Percentiles rank a stretch among this genome's conserved stretches.
phyloP scores from a whole-genome alignment of 2,888 invertebrate species.

The Argyresthia albistria region DNA sequence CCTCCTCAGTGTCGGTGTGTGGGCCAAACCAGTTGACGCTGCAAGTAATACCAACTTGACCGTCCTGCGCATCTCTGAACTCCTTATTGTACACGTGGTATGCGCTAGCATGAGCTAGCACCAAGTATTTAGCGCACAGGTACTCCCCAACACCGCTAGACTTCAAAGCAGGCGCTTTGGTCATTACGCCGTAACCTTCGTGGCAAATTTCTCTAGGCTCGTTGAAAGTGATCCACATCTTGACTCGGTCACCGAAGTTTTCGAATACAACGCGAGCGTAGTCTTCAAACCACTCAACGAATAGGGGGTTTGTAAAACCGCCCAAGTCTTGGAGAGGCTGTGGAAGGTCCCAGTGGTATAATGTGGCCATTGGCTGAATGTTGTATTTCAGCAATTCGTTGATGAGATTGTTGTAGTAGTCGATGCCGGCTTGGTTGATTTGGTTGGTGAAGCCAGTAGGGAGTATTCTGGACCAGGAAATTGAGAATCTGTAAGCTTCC shows the following conservation, averaged over 20 bases:
- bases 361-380: conserved; percentile 5
- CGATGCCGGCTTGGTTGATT: conserved; percentile 2
- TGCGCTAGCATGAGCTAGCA: conserved; percentile 73
- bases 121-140: conserved; percentile 69
- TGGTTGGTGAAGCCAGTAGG: conserved; percentile 4
- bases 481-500: conserved; percentile 7
- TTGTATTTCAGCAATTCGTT: conserved; percentile 3
- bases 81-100: conserved; percentile 58
- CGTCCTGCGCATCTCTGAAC: conserved; percentile 28
- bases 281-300: conserved; percentile 53
- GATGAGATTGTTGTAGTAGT: conserved; percentile 6
- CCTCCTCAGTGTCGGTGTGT: background rate
- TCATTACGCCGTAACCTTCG: conserved; percentile 41
- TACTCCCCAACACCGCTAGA: conserved; percentile 60
- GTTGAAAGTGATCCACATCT: conserved; percentile 75
- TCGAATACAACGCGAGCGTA: conserved; percentile 58
- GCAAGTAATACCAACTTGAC: conserved; percentile 17
- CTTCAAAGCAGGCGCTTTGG: conserved; percentile 25
- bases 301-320: conserved; percentile 26
- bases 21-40: background rate
- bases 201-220: conserved; percentile 39
- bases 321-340: conserved; percentile 23
- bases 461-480: conserved; percentile 7
- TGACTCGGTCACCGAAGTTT: conserved; percentile 64
- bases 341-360: conserved; percentile 41